Percentiles rank a stretch among this genome's conserved stretches.
phyloP scores from a whole-genome alignment of 2,797 vertebrate genomes.

The Manis crassicaudata region DNA sequence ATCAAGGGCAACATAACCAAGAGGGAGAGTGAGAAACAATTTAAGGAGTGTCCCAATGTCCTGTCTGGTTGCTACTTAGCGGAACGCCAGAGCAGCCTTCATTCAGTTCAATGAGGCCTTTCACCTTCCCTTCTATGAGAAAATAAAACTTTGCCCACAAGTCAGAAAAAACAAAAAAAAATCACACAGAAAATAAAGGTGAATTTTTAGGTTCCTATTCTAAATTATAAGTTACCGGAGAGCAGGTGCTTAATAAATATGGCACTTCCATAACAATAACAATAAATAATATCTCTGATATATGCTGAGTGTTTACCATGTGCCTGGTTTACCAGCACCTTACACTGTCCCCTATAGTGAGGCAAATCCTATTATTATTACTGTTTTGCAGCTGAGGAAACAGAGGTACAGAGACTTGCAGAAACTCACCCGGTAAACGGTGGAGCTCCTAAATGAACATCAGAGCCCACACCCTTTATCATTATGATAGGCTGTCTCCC shows the following conservation, averaged over 20 bases:
- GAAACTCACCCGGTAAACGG: background rate
- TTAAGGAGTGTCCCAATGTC: accelerated
- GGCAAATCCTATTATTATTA: background rate
- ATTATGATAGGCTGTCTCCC: background rate
- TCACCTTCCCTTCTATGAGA: background rate
- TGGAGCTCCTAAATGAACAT: background rate
- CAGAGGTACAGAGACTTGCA: background rate
- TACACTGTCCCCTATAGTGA: background rate
- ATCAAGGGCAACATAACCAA: background rate
- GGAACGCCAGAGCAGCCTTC: background rate
- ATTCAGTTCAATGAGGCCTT: background rate
- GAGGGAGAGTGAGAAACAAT: background rate
- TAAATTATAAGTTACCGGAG: background rate
- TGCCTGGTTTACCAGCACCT: background rate
- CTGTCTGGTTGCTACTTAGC: background rate
- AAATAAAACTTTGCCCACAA: slow-evolving; percentile 3
- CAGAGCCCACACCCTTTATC: background rate
- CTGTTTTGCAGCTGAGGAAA: background rate
- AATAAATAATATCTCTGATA: background rate
- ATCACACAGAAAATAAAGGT: background rate
- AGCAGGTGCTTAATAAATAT: background rate
- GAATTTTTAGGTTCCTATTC: background rate
- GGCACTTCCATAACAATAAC: background rate
- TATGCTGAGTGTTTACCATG: background rate
- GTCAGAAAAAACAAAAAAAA: background rate